A percentile compares a stretch with the other conserved stretches of the same genome.
Conservation (phyloP, 2,113 vertebrate genomes). For the Anseranas semipalmata region DNA sequence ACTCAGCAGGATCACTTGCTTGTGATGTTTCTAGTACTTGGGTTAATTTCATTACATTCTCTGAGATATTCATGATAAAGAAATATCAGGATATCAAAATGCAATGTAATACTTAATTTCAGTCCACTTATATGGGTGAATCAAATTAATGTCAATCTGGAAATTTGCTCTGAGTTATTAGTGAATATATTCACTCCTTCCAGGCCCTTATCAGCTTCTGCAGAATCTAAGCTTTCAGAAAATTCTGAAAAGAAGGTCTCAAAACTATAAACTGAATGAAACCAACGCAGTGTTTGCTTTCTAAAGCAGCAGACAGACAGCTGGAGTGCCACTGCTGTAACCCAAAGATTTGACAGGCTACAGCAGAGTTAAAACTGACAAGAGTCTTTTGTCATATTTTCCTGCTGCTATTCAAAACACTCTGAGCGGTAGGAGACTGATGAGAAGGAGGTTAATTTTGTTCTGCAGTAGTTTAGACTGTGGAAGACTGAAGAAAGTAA, state of each 20-base stretch:
- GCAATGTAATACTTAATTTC: conserved; percentile 27
- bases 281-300: neutral
- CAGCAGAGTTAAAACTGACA: conserved; percentile 58
- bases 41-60: conserved; percentile 47
- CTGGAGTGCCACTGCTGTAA: conserved; percentile 38
- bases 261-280: conserved; percentile 8
- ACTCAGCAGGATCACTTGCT: conserved; percentile 41
- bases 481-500: conserved; percentile 23
- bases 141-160: conserved; percentile 45
- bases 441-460: conserved; percentile 54
- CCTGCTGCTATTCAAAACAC: conserved; percentile 61
- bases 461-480: conserved; percentile 7
- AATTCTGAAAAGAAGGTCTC: neutral
- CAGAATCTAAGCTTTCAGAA: neutral
- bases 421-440: conserved; percentile 35
- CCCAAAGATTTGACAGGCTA: conserved; percentile 56
- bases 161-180: conserved; percentile 32
- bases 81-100: conserved; percentile 62
- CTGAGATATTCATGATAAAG: conserved; percentile 48
- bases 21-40: conserved; percentile 47
- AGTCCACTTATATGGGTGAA: conserved; percentile 29
- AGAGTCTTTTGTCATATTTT: conserved; percentile 60
- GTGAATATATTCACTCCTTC: conserved; percentile 20
- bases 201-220: conserved; percentile 26
- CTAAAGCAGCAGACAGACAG: conserved; percentile 44